Evolutionary conservation across 2,797 vertebrate genomes (phyloP).

Genomic region (Typhlichthys eigenmanni): DNA sequence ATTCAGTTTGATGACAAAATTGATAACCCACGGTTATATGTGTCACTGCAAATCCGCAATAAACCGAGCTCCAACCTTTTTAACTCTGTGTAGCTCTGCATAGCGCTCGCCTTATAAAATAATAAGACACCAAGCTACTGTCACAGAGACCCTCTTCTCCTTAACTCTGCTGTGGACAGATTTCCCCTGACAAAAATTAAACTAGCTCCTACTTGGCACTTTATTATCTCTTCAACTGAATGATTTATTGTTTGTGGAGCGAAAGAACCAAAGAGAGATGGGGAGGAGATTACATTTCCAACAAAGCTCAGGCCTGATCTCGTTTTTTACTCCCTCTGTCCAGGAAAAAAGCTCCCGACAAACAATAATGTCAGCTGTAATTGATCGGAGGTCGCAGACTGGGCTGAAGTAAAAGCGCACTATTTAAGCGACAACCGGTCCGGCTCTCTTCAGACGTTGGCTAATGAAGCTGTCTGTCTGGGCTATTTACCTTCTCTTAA

Average conservation of each 20-base stretch:
- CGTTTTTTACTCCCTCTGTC: slow-evolving; percentile 70
- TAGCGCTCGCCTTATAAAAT: slow-evolving; percentile 43
- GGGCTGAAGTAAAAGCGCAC: slow-evolving; percentile 83
- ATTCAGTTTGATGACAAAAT: slow-evolving; percentile 67
- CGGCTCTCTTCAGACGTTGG: slow-evolving; percentile 79
- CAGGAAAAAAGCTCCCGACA: slow-evolving; percentile 78
- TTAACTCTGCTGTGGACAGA: slow-evolving; percentile 78
- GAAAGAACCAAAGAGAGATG: slow-evolving; percentile 78
- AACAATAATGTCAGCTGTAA: slow-evolving; percentile 83
- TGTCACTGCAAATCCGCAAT: slow-evolving; percentile 66
- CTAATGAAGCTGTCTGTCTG: slow-evolving; percentile 88
- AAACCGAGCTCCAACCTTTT: slow-evolving; percentile 51
- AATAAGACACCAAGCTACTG: slow-evolving; percentile 57
- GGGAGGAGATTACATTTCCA: slow-evolving; percentile 87
- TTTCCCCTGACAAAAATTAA: slow-evolving; percentile 89
- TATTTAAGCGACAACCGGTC: slow-evolving; percentile 87
- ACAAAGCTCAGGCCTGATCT: slow-evolving; percentile 74
- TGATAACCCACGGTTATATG: slow-evolving; percentile 65
- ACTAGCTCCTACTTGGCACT: slow-evolving; percentile 83
- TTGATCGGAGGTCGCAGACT: slow-evolving; percentile 80
- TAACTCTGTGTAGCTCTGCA: slow-evolving; percentile 34
- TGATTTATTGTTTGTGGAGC: slow-evolving; percentile 89
- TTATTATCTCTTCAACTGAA: slow-evolving; percentile 90
- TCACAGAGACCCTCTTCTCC: slow-evolving; percentile 62
- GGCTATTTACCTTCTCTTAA: slow-evolving; percentile 87